Conservation (phyloP, 2,797 vertebrate species). For the Lepus oiostolus region DNA sequence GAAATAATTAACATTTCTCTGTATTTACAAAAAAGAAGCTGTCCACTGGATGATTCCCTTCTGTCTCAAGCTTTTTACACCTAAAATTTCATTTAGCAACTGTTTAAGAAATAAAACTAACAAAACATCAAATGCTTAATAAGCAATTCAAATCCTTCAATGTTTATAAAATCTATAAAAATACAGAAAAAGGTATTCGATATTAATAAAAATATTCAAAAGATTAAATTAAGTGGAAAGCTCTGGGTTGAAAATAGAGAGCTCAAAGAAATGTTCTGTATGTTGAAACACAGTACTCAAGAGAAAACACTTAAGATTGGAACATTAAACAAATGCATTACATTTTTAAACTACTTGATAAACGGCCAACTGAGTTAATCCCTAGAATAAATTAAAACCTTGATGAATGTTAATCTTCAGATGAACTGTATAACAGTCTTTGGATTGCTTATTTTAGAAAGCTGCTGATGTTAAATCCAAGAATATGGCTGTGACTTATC, state of each 20-base stretch:
- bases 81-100: not conserved
- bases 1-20: not conserved
- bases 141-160: not conserved
- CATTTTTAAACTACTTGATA: not conserved
- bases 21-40: not conserved
- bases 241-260: not conserved
- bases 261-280: not conserved
- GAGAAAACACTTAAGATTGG: not conserved
- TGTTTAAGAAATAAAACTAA: not conserved
- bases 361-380: not conserved
- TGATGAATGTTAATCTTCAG: not conserved
- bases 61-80: not conserved
- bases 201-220: conserved; percentile 39
- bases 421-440: not conserved
- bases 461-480: not conserved
- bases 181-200: not conserved
- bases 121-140: conserved; percentile 5
- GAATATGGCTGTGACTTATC: not conserved
- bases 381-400: conserved; percentile 18
- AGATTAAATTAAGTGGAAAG: not conserved
- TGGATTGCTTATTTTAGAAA: not conserved
- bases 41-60: not conserved
- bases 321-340: not conserved
- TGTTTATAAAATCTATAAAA: conserved; percentile 34
- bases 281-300: not conserved